A percentile compares a stretch with the other conserved stretches of the same genome.
phyloP scores from a whole-genome alignment of 1,140 invertebrate species.

The Sarcophaga peregrina region DNA sequence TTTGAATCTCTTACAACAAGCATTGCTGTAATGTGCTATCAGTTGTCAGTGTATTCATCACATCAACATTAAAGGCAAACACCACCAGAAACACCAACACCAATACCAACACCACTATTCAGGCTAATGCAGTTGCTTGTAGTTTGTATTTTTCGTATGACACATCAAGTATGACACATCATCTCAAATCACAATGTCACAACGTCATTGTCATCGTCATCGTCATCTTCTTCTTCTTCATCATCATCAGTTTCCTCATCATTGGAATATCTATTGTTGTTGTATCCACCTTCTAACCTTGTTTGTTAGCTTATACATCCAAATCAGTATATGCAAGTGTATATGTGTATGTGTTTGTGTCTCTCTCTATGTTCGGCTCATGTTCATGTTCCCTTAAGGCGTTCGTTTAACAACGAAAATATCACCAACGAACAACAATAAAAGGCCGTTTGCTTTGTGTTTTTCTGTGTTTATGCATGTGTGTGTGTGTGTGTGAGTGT shows the following conservation, averaged over 20 bases:
- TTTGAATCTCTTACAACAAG: too few relatives aligned
- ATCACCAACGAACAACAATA: conserved; percentile 13
- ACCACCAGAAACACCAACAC: too few relatives aligned
- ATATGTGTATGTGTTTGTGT: background rate
- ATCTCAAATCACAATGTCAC: conserved; percentile 41
- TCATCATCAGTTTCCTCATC: background rate
- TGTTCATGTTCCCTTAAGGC: conserved; percentile 17
- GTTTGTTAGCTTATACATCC: background rate
- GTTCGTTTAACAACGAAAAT: conserved; percentile 23
- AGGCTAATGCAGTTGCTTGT: background rate
- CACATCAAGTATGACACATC: conserved; percentile 40
- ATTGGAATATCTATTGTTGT: background rate
- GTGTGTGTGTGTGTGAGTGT: background rate
- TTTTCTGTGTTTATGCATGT: background rate
- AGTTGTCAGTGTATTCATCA: too few relatives aligned
- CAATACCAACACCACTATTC: too few relatives aligned
- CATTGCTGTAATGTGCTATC: too few relatives aligned
- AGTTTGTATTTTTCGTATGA: conserved; percentile 4
- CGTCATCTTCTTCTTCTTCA: background rate
- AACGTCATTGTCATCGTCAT: conserved; percentile 30
- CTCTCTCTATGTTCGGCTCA: background rate
- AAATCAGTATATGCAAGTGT: background rate
- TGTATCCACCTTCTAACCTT: conserved; percentile 1
- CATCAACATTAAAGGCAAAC: too few relatives aligned
- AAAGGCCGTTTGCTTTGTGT: conserved; percentile 24